Evolutionary conservation across 2,113 vertebrate genomes (phyloP).

Genomic region (Leiothrix lutea): DNA sequence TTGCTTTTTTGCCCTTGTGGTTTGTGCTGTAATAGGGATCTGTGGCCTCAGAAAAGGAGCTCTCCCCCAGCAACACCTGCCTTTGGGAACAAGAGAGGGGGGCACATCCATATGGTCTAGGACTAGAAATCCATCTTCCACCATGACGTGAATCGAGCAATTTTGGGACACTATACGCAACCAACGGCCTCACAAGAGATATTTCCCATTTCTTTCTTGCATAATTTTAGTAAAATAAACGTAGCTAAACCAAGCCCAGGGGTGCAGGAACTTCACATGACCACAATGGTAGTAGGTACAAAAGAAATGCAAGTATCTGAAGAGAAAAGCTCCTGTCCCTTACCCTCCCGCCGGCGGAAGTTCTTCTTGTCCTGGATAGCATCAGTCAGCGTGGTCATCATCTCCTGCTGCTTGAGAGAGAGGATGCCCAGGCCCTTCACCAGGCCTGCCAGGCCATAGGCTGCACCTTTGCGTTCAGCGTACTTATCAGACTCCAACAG

Average conservation of each 20-base stretch:
- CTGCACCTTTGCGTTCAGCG: slow-evolving; percentile 92
- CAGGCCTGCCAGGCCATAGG: slow-evolving; percentile 92
- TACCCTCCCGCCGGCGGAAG: slow-evolving; percentile 93
- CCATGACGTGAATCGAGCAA: not conserved
- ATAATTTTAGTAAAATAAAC: not conserved
- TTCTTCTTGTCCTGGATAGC: slow-evolving; percentile 99
- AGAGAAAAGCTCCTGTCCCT: not conserved
- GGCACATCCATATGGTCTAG: too few relatives aligned
- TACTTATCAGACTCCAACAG: slow-evolving; percentile 97
- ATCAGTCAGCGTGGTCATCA: slow-evolving; percentile 93
- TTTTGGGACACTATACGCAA: not conserved
- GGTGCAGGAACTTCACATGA: not conserved
- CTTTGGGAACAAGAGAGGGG: not conserved
- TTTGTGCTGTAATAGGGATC: not conserved
- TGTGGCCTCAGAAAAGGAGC: not conserved
- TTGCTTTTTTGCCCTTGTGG: not conserved
- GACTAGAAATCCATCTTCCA: not conserved
- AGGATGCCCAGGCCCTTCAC: slow-evolving; percentile 97
- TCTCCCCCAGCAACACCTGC: not conserved
- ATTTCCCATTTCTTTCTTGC: not conserved
- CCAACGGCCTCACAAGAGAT: not conserved
- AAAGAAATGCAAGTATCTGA: not conserved
- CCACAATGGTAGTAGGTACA: not conserved
- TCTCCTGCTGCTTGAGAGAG: slow-evolving; percentile 97
- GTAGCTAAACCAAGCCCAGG: not conserved